Percentiles rank a stretch among this genome's conserved stretches.
These are phyloP conservation scores for Chlamydotis undulata DNA, from an alignment of 2,113 vertebrate species.

Conservation along the genomic window DNA sequence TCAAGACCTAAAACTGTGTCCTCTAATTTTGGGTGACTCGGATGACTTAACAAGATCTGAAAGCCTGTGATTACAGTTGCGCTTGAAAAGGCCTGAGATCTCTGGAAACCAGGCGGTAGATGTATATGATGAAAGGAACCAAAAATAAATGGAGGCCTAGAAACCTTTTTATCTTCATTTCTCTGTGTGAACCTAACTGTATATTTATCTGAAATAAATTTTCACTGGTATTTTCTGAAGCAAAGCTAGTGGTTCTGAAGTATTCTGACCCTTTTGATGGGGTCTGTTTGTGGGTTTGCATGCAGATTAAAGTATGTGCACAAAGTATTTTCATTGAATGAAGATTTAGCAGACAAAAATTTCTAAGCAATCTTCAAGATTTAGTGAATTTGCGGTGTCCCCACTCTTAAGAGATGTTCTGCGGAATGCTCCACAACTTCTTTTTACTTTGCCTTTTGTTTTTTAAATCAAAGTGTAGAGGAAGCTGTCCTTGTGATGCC, in stretches of 20 bases:
- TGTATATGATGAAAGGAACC: background rate
- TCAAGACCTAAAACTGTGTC: background rate
- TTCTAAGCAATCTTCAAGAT: background rate
- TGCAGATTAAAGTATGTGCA: background rate
- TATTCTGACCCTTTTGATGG: background rate
- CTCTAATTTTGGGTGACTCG: background rate
- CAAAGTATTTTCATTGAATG: background rate
- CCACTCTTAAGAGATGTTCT: background rate
- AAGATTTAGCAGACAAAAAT: background rate
- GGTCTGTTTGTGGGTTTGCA: background rate
- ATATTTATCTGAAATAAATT: background rate
- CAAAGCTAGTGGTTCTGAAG: background rate
- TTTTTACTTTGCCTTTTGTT: background rate
- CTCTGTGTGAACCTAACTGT: background rate
- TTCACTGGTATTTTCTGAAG: background rate
- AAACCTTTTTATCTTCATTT: background rate
- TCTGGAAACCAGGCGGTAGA: background rate
- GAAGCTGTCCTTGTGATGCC: background rate
- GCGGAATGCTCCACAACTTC: background rate
- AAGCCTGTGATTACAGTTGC: background rate
- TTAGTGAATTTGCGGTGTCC: background rate
- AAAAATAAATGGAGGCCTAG: background rate
- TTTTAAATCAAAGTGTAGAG: background rate
- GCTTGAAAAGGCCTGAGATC: background rate
- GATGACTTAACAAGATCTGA: background rate